Conservation (phyloP, 2,113 vertebrate species). For the Syrrhaptes paradoxus region DNA sequence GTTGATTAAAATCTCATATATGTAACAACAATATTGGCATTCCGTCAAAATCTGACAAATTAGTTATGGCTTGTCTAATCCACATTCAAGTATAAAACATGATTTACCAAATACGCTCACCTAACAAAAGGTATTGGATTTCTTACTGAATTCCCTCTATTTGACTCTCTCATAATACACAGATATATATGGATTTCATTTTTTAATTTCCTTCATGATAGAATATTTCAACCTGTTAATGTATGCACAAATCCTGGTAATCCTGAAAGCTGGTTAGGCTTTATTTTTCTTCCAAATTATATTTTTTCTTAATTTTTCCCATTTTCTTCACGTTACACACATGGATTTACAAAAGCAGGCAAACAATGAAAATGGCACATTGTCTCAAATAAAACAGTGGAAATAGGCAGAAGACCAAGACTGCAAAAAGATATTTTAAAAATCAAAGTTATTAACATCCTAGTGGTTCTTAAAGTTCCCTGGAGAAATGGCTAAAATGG, state of each 20-base stretch:
- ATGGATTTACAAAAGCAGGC: neutral
- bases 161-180: neutral
- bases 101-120: neutral
- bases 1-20: constrained; percentile 27
- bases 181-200: constrained; percentile 13
- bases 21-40: constrained; percentile 20
- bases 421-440: neutral
- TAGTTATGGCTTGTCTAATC: constrained; percentile 48
- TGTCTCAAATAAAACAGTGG: neutral
- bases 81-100: constrained; percentile 31
- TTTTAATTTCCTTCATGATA: constrained; percentile 22
- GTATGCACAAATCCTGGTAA: constrained; percentile 10
- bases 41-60: constrained; percentile 55
- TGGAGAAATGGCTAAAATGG: neutral
- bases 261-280: neutral
- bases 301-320: neutral
- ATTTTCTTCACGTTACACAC: neutral
- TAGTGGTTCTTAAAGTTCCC: neutral
- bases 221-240: constrained; percentile 6
- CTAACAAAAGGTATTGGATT: constrained; percentile 32
- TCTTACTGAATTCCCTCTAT: constrained; percentile 3
- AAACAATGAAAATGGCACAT: neutral
- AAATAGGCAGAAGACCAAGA: neutral
- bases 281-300: constrained; percentile 35
- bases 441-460: neutral